Evolutionary conservation across 2,113 vertebrate genomes (phyloP), one percentile per base, ranked within the genome.

Genomic region (Morone chrysops): DNA sequence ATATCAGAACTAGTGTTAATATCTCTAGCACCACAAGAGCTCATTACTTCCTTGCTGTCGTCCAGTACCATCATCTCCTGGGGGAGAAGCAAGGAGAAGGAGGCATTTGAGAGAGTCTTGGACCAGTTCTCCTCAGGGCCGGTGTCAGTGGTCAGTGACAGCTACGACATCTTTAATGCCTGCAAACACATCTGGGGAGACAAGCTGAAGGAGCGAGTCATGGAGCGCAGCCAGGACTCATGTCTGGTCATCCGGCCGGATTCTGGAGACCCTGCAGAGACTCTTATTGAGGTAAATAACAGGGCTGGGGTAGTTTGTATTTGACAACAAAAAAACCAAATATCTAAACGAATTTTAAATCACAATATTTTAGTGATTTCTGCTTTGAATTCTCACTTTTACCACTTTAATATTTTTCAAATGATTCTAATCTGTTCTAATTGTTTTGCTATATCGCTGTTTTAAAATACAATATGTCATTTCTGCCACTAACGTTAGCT

Each of bases 151-250:
- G 95, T 96, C 80, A 96, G 95, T 40, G 95, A 96, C 92, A 96
- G 95, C 87, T 96, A 95, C 6, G 94, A 96, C 89, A 95, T 96
- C 90, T 96, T 95, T 72, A 95, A 95, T 8, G 95, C 95, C 83
- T 96, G 95, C 67, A 94, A 90, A 86, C 85, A 95, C 85, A 95
- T 96, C 92, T 96, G 95, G 95, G 95, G 95, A n/a, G 89, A 93
- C 70, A 92, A 95, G 78, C 92, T 96, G 81, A 95, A 95, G 81
- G 93, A 95, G 70, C 82, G 86, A 0, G 94, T 96, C n/a, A 94
- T 95, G 93, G 94, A 94, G 86, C 93, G 95, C 60, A 91, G 91
- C 73, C 87, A 93, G 47, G 94, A 95, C 80, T 93, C 94, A 3
- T 81, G 83, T 31, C 89, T 96, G 70, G 93, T 96, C 62, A 95